phyloP scores from a whole-genome alignment of 1,140 invertebrate species.

The Leptinotarsa undecemlineata region DNA sequence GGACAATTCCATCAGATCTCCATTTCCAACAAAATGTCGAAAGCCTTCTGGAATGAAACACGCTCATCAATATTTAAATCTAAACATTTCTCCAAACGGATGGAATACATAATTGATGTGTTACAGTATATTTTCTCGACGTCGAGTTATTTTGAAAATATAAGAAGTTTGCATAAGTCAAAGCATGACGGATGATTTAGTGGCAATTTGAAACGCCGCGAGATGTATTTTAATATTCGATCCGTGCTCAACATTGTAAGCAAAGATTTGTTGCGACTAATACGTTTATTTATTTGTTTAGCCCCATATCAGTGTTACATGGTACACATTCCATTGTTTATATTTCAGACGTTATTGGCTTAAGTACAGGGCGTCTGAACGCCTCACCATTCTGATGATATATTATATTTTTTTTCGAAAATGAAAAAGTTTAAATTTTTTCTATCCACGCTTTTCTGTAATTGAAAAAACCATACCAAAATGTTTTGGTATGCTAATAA shows the following conservation, averaged over 20 bases:
- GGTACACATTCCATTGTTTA: background rate
- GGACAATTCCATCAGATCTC: too few species aligned
- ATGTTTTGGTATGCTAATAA: too few species aligned
- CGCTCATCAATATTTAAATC: background rate
- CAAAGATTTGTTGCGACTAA: conserved; percentile 14
- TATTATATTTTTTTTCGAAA: too few species aligned
- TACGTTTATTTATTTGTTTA: conserved; percentile 12
- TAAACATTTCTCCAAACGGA: background rate
- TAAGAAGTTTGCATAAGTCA: background rate
- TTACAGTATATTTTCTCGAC: too few species aligned
- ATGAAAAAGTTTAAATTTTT: too few species aligned
- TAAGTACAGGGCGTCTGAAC: background rate
- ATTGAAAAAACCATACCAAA: too few species aligned
- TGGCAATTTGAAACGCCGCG: background rate
- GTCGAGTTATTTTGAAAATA: background rate
- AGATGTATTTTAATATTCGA: conserved; percentile 8
- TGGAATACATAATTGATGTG: background rate
- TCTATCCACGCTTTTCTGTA: too few species aligned
- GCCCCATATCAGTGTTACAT: conserved; percentile 5
- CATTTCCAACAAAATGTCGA: too few species aligned
- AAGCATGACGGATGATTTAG: conserved; percentile 6
- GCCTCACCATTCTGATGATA: background rate
- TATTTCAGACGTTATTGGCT: background rate
- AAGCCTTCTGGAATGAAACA: too few species aligned
- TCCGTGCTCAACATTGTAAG: conserved; percentile 9